These are phyloP conservation scores for Gallinago paraguaiae DNA, from an alignment of 2,113 vertebrate species.

Conservation along the genomic window DNA sequence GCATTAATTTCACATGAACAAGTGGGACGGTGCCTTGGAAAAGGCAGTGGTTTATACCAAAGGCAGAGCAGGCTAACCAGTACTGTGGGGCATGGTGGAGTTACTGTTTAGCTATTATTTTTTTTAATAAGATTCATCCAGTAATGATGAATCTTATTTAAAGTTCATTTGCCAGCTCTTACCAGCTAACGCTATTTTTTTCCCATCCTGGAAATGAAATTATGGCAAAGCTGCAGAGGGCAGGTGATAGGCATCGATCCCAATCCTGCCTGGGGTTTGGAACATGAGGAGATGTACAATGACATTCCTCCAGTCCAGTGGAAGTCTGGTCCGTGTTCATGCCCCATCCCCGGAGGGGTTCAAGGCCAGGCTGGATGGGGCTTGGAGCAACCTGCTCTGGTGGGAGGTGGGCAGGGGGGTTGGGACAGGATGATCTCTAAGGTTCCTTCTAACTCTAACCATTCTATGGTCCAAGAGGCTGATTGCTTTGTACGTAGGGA, in stretches of 20 bases:
- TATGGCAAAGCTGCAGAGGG: not conserved
- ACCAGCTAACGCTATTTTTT: not conserved
- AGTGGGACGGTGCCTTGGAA: not conserved
- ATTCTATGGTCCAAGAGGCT: not conserved
- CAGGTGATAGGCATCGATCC: not conserved
- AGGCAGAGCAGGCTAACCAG: not conserved
- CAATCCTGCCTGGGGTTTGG: not conserved
- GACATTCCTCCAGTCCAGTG: not conserved
- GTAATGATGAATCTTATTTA: not conserved
- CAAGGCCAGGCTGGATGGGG: too few relatives aligned
- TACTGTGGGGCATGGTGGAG: not conserved
- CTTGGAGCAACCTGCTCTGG: too few relatives aligned
- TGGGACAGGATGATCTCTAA: too few relatives aligned
- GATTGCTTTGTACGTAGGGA: accelerated
- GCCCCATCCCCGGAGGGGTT: too few relatives aligned
- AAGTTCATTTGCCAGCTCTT: not conserved
- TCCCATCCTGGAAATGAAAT: not conserved
- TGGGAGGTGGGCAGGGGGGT: too few relatives aligned
- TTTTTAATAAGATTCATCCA: not conserved
- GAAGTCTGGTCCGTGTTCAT: not conserved
- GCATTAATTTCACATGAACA: not conserved
- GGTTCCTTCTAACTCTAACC: too few relatives aligned
- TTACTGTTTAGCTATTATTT: not conserved
- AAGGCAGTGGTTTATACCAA: not conserved
- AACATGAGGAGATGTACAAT: not conserved